Evolutionary conservation across 1,140 invertebrate genomes (phyloP), one percentile per base, ranked within the genome.

Genomic region (Pseudomyrmex dendroicus): DNA sequence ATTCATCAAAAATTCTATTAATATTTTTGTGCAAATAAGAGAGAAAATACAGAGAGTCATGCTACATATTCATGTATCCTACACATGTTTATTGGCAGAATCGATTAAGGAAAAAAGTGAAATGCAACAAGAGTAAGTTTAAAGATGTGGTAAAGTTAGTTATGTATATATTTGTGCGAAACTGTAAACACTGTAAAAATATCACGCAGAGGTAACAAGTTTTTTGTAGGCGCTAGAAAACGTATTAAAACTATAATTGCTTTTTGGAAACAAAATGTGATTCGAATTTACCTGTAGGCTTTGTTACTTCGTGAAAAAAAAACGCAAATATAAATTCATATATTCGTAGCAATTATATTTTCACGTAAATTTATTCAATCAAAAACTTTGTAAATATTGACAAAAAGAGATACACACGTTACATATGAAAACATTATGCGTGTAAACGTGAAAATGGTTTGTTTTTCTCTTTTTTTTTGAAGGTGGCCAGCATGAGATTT

Each of bases 401-500:
- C 35, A 0, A 35, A 35, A 35, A 35, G 5, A 35, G 35, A 35
- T 35, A 35, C 35, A 35, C 35, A 35, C 5, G 35, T 35, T 35
- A 35, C 5, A 1, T 35, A 35, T 35, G 35, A 35, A 35, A 35
- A 35, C 35, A 35, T 35, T 4, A 35, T 35, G 35, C 35, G 64
- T 50, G 44, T 10, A 66, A 57, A 62, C 20, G 1, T 63, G 12
- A 8, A 25, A 52, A 76, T 17, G 0, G 22, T 44, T 44, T 52
- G 0, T 25, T 13, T 67, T 0, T 83, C 35, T 80, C 84, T 88
- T 93, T 92, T 5, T 92, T 35, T 35, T 35, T 35, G 0, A 35
- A 98, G 97, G 95, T 97, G 91, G 95, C 96, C 89, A 97, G 97
- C 95, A 97, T 96, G 87, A 96, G 96, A 88, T 95, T 97, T 86